Base-by-base conservation (phyloP, 2,888 invertebrate genomes). In the Drosophila pseudotalamancana region DNA sequence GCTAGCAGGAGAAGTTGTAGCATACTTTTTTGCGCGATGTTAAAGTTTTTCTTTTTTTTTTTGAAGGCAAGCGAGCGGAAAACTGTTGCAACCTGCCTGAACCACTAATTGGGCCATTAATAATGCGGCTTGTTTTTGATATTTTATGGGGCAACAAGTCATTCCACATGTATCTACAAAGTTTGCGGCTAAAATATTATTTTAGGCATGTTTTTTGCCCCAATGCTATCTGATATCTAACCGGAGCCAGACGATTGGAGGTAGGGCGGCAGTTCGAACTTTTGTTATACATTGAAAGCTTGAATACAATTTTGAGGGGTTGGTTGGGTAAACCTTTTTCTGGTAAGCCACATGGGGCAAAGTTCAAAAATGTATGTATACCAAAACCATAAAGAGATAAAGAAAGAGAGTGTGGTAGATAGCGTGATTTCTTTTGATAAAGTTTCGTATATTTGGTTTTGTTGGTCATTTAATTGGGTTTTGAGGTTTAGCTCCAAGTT, bases 81-180 rank as follows among this genome's bases (percentile, higher is more conserved):
- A 56, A 57, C 53, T 61, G 49, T 53, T 49, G 73, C 50, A 65
- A 46, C 32, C 25, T 32, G 50, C 11, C 42, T 57, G 21, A 21
- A 51, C 50, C 68, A 65, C 81, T 87, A 87, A 83, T 87, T 83
- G 82, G 74, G 60, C 64, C 79, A 74, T 85, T 85, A 70, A 82
- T 69, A 77, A 84, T 76, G 54, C 56, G 48, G 51, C 50, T 48
- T 50, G 63, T 48, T 74, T 50, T 39, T 56, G 61, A 56, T 61
- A 56, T 66, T 72, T 43, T 35, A 35, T 18, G 25, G 27, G 82
- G 55, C 79, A 78, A 78, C 68, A 81, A 85, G 85, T 77, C 75
- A 74, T 48, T 56, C 59, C 9, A 18, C 29, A 27, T 54, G 45
- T 69, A 54, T 23, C 35, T 40, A 27, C 21, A 57, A 50, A 55